Evolutionary conservation across 2,888 invertebrate species (phyloP).

Genomic region (Spodoptera littoralis): DNA sequence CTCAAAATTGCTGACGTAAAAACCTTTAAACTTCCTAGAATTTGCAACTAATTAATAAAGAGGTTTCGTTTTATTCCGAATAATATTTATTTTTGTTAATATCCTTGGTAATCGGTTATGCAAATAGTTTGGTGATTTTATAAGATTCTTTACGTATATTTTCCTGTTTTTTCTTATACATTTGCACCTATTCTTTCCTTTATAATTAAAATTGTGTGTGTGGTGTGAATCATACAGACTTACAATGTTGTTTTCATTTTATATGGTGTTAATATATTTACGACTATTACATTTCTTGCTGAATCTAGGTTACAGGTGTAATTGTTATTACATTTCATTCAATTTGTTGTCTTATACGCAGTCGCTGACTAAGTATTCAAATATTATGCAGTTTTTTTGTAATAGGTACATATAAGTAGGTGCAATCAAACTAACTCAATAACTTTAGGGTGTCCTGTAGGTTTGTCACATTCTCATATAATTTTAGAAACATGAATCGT

Average conservation of each 20-base stretch:
- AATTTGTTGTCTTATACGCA: too few species aligned
- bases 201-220: background rate
- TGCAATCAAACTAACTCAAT: too few species aligned
- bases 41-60: conserved; percentile 1
- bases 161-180: background rate
- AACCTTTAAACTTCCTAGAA: conserved; percentile 13
- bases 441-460: too few species aligned
- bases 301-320: background rate
- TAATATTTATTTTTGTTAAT: conserved; percentile 4
- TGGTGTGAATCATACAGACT: background rate
- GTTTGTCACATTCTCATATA: too few species aligned
- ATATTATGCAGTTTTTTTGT: too few species aligned
- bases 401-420: too few species aligned
- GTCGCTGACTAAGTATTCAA: too few species aligned
- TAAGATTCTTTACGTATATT: conserved; percentile 2
- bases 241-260: conserved; percentile 3
- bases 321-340: background rate
- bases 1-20: conserved; percentile 3
- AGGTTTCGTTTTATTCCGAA: background rate
- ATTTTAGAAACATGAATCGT: background rate
- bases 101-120: conserved; percentile 17
- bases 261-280: background rate
- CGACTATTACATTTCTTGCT: background rate
- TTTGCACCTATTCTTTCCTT: too few species aligned
- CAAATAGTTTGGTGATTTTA: conserved; percentile 6